phyloP scores from a whole-genome alignment of 2,888 invertebrate species.

The Pyrocoelia pectoralis region DNA sequence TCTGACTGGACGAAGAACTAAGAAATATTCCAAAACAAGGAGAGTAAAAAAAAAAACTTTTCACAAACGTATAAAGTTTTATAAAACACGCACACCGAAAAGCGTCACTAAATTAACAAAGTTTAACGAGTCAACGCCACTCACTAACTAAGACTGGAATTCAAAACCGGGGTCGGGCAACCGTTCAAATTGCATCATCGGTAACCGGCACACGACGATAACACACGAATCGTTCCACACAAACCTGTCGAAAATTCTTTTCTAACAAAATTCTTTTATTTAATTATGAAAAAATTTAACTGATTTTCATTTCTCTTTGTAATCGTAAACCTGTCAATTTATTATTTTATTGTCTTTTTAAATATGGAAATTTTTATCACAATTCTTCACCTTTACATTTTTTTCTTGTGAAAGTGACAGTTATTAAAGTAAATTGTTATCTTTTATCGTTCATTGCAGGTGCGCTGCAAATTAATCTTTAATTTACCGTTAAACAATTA shows the following conservation, averaged over 20 bases:
- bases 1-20: neutral
- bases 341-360: too few relatives aligned
- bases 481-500: too few relatives aligned
- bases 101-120: constrained; percentile 20
- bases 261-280: neutral
- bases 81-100: constrained; percentile 33
- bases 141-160: constrained; percentile 32
- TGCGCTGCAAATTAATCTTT: too few relatives aligned
- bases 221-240: constrained; percentile 1
- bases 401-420: too few relatives aligned
- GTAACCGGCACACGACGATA: neutral
- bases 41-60: constrained; percentile 30
- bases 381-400: too few relatives aligned
- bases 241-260: neutral
- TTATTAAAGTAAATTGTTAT: too few relatives aligned
- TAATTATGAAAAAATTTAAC: too few relatives aligned
- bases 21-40: constrained; percentile 28
- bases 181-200: constrained; percentile 16
- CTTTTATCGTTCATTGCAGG: too few relatives aligned
- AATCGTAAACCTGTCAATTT: too few relatives aligned
- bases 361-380: too few relatives aligned
- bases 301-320: too few relatives aligned
- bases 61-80: constrained; percentile 29
- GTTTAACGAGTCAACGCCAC: constrained; percentile 21
- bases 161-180: constrained; percentile 15